phyloP scores from a whole-genome alignment of 2,113 vertebrate species.

The Eurystomus gularis region DNA sequence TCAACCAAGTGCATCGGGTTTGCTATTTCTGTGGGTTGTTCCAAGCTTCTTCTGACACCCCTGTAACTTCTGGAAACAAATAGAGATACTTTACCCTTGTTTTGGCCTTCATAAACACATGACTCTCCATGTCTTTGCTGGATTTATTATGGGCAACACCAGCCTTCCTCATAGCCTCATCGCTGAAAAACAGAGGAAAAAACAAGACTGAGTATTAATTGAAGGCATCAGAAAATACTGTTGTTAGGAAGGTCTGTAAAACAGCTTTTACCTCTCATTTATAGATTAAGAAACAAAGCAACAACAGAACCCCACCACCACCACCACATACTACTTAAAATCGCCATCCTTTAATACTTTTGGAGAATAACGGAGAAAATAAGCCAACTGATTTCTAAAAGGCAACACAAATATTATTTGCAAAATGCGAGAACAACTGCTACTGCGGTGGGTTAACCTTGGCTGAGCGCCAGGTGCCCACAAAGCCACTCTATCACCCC shows the following conservation, averaged over 20 bases:
- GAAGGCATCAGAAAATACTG: neutral
- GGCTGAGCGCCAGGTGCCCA: no score
- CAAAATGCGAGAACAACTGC: neutral
- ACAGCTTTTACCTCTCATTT: neutral
- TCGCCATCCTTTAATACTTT: neutral
- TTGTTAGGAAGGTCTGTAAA: neutral
- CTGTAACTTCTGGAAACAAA: neutral
- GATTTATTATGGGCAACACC: constrained; percentile 92
- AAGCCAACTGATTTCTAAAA: neutral
- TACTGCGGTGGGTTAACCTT: no score
- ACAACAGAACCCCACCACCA: neutral
- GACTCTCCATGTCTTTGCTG: constrained; percentile 96
- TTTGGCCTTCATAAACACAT: constrained; percentile 96
- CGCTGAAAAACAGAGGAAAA: constrained; percentile 75
- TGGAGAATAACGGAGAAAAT: neutral
- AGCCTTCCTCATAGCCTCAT: constrained; percentile 96
- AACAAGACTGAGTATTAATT: neutral
- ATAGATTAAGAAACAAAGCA: neutral
- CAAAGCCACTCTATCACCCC: no score
- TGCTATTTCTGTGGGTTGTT: neutral
- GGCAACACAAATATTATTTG: neutral
- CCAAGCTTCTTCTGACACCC: neutral
- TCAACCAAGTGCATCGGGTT: neutral
- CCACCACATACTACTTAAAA: neutral
- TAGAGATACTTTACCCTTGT: constrained; percentile 82